A percentile compares a stretch with the other conserved stretches of the same genome.
Evolutionary conservation across 1,140 invertebrate species (phyloP).

Genomic region (Olivierus martensii): DNA sequence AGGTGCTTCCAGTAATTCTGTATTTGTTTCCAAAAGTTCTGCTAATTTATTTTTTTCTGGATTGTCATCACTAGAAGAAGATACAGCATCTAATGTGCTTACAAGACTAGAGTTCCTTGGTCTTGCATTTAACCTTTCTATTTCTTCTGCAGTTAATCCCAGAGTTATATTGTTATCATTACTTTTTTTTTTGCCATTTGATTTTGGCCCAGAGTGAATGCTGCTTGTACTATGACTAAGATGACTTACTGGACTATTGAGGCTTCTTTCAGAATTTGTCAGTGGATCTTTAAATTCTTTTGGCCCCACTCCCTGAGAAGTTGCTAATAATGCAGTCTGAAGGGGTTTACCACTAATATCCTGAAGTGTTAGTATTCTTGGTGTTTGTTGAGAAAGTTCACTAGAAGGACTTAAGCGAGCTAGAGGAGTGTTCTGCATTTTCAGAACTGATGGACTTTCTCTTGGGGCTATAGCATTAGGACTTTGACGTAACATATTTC

Average conservation of each 20-base stretch:
- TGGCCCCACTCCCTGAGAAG: conserved; percentile 44
- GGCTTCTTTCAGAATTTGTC: conserved; percentile 74
- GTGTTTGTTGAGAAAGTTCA: conserved; percentile 77
- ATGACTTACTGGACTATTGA: conserved; percentile 78
- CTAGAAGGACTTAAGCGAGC: conserved; percentile 80
- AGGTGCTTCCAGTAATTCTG: conserved; percentile 26
- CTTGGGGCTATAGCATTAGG: conserved; percentile 32
- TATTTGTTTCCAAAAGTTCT: conserved; percentile 32
- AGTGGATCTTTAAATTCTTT: conserved; percentile 26
- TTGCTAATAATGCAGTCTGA: conserved; percentile 71
- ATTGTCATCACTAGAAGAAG: conserved; percentile 69
- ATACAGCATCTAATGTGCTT: conserved; percentile 81
- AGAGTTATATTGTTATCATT: conserved; percentile 28
- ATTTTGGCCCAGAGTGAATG: conserved; percentile 35
- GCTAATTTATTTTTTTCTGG: conserved; percentile 24
- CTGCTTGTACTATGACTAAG: conserved; percentile 56
- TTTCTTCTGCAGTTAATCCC: conserved; percentile 81
- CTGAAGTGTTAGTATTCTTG: conserved; percentile 75
- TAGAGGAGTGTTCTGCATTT: conserved; percentile 66
- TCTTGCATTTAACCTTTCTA: conserved; percentile 73
- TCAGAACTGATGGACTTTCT: conserved; percentile 32
- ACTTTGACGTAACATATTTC: conserved; percentile 24
- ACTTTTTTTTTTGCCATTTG: conserved; percentile 5
- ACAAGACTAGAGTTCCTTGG: conserved; percentile 68
- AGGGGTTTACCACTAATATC: conserved; percentile 85